phyloP scores from a whole-genome alignment of 2,113 vertebrate species.

The Cepphus grylle region DNA sequence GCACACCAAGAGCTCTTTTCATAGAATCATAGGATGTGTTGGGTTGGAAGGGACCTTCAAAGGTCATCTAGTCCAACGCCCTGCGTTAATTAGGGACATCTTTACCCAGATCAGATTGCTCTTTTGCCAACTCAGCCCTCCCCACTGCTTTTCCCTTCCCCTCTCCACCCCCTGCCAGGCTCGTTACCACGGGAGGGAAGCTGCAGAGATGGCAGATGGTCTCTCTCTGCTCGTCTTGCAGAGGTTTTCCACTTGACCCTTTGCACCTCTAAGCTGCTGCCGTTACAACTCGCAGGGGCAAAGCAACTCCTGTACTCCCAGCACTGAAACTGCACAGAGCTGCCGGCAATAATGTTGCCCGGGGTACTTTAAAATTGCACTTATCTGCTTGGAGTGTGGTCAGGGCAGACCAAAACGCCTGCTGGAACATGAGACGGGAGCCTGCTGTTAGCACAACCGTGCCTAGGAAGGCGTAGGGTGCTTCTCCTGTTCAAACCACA shows the following conservation, averaged over 20 bases:
- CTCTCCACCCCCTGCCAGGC: background rate
- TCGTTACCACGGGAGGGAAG: fast-evolving
- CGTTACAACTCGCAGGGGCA: background rate
- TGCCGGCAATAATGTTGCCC: fast-evolving
- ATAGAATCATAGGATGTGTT: too few species aligned
- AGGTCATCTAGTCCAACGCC: too few species aligned
- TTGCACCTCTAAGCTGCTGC: background rate
- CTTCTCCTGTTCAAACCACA: background rate
- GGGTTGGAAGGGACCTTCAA: too few species aligned
- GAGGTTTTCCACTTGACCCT: background rate
- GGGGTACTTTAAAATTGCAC: background rate
- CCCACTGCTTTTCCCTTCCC: background rate
- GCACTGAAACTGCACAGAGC: background rate
- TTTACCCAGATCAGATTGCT: too few species aligned
- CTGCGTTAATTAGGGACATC: too few species aligned
- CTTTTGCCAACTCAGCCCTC: background rate
- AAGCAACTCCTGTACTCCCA: background rate
- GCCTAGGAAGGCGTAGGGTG: background rate
- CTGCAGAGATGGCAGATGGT: background rate
- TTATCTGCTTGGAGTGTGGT: background rate
- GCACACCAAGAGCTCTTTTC: background rate
- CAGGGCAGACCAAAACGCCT: background rate
- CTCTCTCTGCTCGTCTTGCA: background rate
- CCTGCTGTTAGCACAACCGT: background rate
- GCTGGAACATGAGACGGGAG: background rate